Conservation (phyloP, 2,888 invertebrate species). For the Shargacucullia verbasci region DNA sequence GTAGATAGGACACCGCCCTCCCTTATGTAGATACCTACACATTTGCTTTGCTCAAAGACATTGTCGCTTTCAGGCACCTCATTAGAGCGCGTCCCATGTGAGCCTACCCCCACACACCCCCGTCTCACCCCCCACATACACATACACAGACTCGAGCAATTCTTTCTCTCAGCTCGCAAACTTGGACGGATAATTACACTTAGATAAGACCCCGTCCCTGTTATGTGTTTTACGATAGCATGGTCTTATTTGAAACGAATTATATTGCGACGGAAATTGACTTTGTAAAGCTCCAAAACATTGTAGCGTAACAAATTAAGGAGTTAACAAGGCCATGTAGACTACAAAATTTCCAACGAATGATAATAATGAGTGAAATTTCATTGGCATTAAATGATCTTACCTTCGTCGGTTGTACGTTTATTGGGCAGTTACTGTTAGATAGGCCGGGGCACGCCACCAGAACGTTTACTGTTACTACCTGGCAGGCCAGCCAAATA, state of each 20-base stretch:
- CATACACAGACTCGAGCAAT: conserved; percentile 74
- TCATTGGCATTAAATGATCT: conserved; percentile 48
- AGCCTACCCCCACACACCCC: conserved; percentile 76
- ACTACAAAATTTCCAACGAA: conserved; percentile 28
- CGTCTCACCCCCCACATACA: conserved; percentile 62
- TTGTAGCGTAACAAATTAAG: conserved; percentile 9
- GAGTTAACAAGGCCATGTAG: conserved; percentile 17
- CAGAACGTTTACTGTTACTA: conserved; percentile 49
- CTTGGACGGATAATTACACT: conserved; percentile 87
- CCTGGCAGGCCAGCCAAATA: conserved; percentile 59
- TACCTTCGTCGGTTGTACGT: conserved; percentile 34
- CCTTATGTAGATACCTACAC: conserved; percentile 87
- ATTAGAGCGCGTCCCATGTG: conserved; percentile 89
- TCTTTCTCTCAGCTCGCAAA: conserved; percentile 87
- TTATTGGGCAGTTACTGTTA: conserved; percentile 48
- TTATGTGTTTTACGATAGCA: conserved; percentile 67
- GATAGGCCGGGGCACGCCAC: conserved; percentile 44
- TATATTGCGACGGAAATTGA: conserved; percentile 41
- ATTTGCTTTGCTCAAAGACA: conserved; percentile 89
- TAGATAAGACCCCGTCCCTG: conserved; percentile 81
- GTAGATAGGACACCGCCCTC: conserved; percentile 78
- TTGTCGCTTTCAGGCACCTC: conserved; percentile 89
- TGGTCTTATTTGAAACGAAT: conserved; percentile 50
- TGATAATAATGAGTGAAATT: conserved; percentile 43
- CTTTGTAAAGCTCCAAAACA: conserved; percentile 19